These are phyloP conservation scores for Girardia tigrina DNA, from an alignment of 2,888 invertebrate genomes.

Conservation along the genomic window DNA sequence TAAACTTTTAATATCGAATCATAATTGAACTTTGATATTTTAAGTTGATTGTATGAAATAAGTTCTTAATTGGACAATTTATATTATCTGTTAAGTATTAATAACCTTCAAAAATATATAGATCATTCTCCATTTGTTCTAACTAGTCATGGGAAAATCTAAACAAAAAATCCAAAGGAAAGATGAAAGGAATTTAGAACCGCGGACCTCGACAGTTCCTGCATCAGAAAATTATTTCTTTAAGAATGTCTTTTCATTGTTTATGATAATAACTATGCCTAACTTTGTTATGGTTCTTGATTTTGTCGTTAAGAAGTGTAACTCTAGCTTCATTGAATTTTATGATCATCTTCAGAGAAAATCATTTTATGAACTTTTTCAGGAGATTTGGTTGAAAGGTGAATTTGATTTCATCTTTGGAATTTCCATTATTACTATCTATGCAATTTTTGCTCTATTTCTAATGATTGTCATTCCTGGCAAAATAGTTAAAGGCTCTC, in stretches of 20 bases:
- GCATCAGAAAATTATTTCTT: not conserved
- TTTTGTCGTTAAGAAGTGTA: conserved; percentile 41
- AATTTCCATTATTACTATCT: conserved; percentile 41
- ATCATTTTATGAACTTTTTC: conserved; percentile 33
- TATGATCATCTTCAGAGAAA: conserved; percentile 38
- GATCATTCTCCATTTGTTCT: no score
- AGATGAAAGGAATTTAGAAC: no score
- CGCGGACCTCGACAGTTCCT: no score
- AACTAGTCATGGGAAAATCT: no score
- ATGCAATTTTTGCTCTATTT: conserved; percentile 49
- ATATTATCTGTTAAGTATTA: no score
- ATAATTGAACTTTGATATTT: no score
- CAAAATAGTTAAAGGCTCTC: conserved; percentile 51
- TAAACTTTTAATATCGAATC: no score
- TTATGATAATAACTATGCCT: conserved; percentile 41
- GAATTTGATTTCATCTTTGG: conserved; percentile 41
- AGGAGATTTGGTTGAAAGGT: conserved; percentile 43
- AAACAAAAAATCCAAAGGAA: no score
- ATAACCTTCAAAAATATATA: no score
- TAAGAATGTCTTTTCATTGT: not conserved
- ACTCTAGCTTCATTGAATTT: conserved; percentile 41
- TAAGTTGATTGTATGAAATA: no score
- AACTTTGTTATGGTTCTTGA: conserved; percentile 42
- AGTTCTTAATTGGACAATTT: no score
- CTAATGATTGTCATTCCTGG: conserved; percentile 51